Conservation (phyloP, 37 sponge, comb jelly and placozoan genomes). For the Cladorhizidae sp. region DNA sequence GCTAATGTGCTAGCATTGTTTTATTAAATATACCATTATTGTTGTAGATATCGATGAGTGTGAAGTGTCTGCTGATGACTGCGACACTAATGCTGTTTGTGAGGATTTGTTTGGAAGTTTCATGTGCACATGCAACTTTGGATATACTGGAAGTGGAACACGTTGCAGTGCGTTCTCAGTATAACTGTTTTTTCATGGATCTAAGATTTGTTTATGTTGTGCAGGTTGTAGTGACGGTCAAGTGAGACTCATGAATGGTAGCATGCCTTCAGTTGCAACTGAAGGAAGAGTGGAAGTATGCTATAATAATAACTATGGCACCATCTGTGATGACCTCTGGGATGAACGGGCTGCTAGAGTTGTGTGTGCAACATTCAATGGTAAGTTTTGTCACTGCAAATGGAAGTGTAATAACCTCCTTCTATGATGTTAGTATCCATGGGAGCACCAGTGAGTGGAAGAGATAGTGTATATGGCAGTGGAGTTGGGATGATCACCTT, state of each 20-base stretch:
- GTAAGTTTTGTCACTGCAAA: not conserved
- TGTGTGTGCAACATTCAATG: conserved; percentile 9
- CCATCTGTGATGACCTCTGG: conserved; percentile 33
- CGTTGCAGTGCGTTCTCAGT: not conserved
- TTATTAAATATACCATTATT: not conserved
- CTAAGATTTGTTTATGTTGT: not conserved
- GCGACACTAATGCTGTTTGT: conserved; percentile 27
- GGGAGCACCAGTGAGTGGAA: conserved; percentile 11
- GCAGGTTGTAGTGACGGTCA: conserved; percentile 29
- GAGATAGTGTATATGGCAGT: conserved; percentile 16
- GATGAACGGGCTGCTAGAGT: conserved; percentile 30
- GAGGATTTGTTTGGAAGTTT: conserved; percentile 24
- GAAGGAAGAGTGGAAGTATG: conserved; percentile 28
- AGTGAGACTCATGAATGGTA: conserved; percentile 23
- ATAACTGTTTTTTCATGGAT: not conserved
- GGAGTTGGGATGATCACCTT: conserved; percentile 25
- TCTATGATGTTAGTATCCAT: not conserved
- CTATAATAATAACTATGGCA: conserved; percentile 35
- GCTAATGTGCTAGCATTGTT: not conserved
- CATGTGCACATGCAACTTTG: conserved; percentile 39
- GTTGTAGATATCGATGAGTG: conserved; percentile 58
- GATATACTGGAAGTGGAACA: conserved; percentile 26
- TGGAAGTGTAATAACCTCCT: not conserved
- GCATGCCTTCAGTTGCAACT: not conserved
- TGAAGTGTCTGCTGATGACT: not conserved